Evolutionary conservation across 2,888 invertebrate species (phyloP).

Genomic region (Dyspetes luteomarginatus): DNA sequence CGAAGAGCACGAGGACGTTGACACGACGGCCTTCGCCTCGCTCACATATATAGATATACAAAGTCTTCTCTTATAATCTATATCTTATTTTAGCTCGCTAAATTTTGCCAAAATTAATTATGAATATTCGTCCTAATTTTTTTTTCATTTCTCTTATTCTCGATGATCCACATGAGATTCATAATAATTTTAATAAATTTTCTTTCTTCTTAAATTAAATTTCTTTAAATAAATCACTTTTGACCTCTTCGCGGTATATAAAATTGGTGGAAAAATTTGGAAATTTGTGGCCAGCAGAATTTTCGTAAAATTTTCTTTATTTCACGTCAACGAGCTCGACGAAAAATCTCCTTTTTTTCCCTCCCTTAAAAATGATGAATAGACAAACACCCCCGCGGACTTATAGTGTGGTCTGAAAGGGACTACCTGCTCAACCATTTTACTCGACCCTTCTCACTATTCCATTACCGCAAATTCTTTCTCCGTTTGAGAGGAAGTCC

Average conservation of each 20-base stretch:
- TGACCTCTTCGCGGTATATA: background rate
- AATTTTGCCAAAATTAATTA: constrained; percentile 57
- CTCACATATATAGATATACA: constrained; percentile 6
- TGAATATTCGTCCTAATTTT: no score
- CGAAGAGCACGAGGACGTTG: constrained; percentile 79
- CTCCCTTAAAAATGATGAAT: constrained; percentile 8
- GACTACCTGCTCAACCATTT: constrained; percentile 51
- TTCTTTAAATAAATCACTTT: background rate
- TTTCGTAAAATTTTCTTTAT: no score
- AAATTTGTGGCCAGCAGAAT: background rate
- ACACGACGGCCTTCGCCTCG: constrained; percentile 77
- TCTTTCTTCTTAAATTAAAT: background rate
- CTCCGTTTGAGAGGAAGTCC: constrained; percentile 13
- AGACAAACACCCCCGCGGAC: constrained; percentile 7
- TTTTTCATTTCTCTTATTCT: no score
- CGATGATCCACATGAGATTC: no score
- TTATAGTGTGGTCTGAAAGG: background rate
- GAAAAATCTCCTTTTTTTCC: background rate
- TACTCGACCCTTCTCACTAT: constrained; percentile 62
- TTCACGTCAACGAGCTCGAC: background rate
- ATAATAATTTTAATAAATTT: no score
- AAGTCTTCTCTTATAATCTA: background rate
- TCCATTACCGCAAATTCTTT: constrained; percentile 47
- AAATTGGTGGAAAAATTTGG: background rate
- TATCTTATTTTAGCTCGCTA: constrained; percentile 43